Base-by-base conservation (phyloP, 1,140 invertebrate species). In the Centruroides vittatus region DNA sequence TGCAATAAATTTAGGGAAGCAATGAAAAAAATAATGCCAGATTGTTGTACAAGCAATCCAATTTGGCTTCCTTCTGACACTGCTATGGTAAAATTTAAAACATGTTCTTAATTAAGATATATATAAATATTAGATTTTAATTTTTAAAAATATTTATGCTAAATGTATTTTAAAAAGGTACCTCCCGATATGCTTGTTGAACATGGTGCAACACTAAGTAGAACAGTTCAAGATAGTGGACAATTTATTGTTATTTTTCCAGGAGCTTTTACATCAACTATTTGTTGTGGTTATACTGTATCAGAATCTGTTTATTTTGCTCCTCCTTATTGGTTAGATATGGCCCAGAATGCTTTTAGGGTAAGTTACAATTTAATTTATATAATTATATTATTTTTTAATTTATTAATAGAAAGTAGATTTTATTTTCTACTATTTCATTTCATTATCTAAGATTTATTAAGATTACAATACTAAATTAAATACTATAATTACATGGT, bases 231-330 rank as follows among this genome's bases (percentile, higher is more conserved):
- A 73, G 81, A 86, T 61, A 88, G 89, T 2, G 88, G 91, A 4
- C 86, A 96, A 72, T 94, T 89, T 73, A 83, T 96, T 58, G 79
- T 96, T 3, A 86, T 96, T 1, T 93, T 93, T 73, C 90, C 92
- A 0, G 84, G 88, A 70, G 86, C 88, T 0, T 94, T 92, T 70
- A 93, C 90, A 0, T 88, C 88, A 0, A 90, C 86, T 48, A 81
- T 97, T 62, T 87, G 86, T 65, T 93, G 89, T 3, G 91, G 92
- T 3, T 95, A 90, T 72, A 83, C 85, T 5, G 84, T 94, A 0
- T 92, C 90, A 0, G 93, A 97, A 72, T 93, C 89, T 70, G 90
- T 94, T 0, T 94, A 93, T 70, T 95, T 93, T 71, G 92, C 90
- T 3, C 83, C 85, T n/a, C 75, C 81, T 11, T 80, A 82, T 0